Evolutionary conservation across 2,888 invertebrate genomes (phyloP), one percentile per base, ranked within the genome.

Genomic region (Chalcosyrphus nemorum): DNA sequence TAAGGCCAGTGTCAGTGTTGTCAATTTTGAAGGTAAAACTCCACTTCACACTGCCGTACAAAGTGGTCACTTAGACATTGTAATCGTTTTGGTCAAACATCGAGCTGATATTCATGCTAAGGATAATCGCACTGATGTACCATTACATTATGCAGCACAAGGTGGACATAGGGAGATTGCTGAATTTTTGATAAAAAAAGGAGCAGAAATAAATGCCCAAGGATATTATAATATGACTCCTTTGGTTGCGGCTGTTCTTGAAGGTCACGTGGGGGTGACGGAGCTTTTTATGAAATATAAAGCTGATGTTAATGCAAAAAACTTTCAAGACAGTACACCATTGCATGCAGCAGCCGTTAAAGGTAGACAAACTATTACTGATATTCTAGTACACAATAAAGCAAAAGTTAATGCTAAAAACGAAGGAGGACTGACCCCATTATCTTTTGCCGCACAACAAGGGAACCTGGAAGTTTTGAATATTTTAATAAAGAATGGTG

Each of bases 141-240:
- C 75, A 15, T 32, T 81, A 19, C 70, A 70, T 35, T 11, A 2
- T 32, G 78, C 78, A 1, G 47, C 56, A 17, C 15, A 15, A 21
- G 9, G 11, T 35, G 74, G 71, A 13, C 17, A 65, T 35, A 7
- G n/a, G 1, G 24, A 57, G 3, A 9, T 63, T 13, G 38, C 32
- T 54, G 38, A 72, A 24, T 15, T 68, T 19, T 56, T 84, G n/a
- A 17, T 74, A 1, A 24, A 72, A 47, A 7, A 56, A 56, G n/a
- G 38, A 19, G 27, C 72, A 9, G 41, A 47, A 1, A 32, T 84
- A 2, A 66, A 78, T 63, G 43, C 27, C 0, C 27, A 24, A 47
- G 54, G 35, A 13, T 9, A n/a, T 5, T 1, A 13, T 13, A 13
- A 38, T 13, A 0, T n/a, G 11, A 66, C 57, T 3, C 59, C 80